A percentile compares a stretch with the other conserved stretches of the same genome.
These are phyloP conservation scores for Symphodus melops DNA, from an alignment of 2,113 vertebrate genomes.

Conservation along the genomic window DNA sequence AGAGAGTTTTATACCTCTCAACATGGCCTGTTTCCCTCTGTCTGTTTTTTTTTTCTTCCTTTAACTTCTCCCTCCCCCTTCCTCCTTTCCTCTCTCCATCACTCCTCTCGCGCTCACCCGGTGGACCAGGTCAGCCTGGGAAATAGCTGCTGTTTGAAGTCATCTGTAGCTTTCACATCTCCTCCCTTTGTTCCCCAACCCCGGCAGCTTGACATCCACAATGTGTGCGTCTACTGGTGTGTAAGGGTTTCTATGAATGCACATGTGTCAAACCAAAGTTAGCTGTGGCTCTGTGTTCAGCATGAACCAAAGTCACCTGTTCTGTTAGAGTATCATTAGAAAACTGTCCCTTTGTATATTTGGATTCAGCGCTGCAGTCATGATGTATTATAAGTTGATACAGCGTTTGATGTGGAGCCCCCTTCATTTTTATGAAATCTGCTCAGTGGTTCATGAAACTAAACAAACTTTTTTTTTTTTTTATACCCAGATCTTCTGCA, in stretches of 20 bases:
- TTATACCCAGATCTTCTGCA: no score
- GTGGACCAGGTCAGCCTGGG: conserved; percentile 54
- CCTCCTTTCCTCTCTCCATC: background rate
- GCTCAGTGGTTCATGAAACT: no score
- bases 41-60: conserved; percentile 20
- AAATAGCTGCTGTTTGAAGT: conserved; percentile 62
- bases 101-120: background rate
- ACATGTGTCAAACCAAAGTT: background rate
- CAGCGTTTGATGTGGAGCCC: no score
- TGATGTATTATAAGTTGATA: no score
- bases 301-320: no score
- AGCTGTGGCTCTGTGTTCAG: no score
- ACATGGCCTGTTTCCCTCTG: conserved; percentile 39
- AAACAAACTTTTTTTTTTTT: no score
- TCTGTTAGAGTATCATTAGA: no score
- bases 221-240: background rate
- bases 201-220: conserved; percentile 43
- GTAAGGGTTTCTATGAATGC: background rate
- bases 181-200: conserved; percentile 53
- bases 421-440: no score
- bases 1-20: conserved; percentile 61
- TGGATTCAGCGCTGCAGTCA: no score
- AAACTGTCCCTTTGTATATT: no score
- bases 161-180: conserved; percentile 48
- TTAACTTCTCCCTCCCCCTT: background rate